phyloP scores from a whole-genome alignment of 1,140 invertebrate species.

The Drosophila carrolli region DNA sequence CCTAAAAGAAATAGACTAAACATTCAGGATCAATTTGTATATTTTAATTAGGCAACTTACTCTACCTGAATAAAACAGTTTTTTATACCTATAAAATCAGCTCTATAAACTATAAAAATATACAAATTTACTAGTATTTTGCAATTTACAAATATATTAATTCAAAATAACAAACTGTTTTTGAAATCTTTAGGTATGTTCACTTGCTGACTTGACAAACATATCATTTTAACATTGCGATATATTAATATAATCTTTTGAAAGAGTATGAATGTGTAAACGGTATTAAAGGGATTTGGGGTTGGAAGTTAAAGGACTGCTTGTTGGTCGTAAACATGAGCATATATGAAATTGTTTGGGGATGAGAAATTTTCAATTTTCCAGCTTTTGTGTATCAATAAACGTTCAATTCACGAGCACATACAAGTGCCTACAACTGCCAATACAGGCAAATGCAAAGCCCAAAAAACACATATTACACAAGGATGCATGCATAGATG shows the following conservation, averaged over 20 bases:
- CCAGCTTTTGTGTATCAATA: conserved; percentile 80
- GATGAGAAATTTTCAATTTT: conserved; percentile 80
- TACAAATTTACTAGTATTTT: no score
- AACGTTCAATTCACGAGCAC: conserved; percentile 78
- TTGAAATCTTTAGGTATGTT: no score
- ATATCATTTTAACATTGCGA: no score
- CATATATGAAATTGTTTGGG: conserved; percentile 25
- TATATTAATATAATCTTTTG: neutral
- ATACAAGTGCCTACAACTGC: conserved; percentile 76
- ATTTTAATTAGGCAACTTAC: no score
- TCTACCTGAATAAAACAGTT: no score
- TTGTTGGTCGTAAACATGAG: conserved; percentile 15
- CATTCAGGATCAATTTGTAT: no score
- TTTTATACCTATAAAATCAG: no score
- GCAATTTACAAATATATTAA: neutral
- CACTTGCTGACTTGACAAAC: no score
- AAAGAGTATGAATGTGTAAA: neutral
- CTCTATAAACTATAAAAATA: no score
- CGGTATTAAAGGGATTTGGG: conserved; percentile 1
- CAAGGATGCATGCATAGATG: conserved; percentile 21
- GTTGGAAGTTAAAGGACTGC: neutral
- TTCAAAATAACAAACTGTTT: no score
- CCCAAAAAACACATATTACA: conserved; percentile 21
- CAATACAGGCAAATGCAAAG: conserved; percentile 36
- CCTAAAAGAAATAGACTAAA: neutral